Percentiles rank a stretch among this genome's conserved stretches.
phyloP scores from a whole-genome alignment of 1,140 invertebrate genomes.

The Sarcophaga bullata region DNA sequence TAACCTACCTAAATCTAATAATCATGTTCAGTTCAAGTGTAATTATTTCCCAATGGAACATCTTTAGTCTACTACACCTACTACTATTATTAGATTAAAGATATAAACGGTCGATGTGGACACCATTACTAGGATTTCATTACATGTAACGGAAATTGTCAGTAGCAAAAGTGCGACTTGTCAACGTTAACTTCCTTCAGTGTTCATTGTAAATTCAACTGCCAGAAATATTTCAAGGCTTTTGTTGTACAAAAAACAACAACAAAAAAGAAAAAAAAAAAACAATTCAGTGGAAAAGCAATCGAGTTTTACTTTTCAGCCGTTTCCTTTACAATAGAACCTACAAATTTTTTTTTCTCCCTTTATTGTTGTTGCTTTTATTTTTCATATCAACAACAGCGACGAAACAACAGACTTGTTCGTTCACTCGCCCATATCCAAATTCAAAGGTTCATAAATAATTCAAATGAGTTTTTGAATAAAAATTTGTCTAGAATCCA shows the following conservation, averaged over 20 bases:
- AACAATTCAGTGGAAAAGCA: not conserved
- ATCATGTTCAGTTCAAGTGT: too few relatives aligned
- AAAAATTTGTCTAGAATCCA: conserved; percentile 8
- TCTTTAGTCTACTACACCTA: too few relatives aligned
- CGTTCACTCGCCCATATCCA: not conserved
- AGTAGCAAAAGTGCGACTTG: conserved; percentile 59
- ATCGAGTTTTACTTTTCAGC: not conserved
- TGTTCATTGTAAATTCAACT: conserved; percentile 48
- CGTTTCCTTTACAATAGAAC: not conserved
- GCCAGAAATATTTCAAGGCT: conserved; percentile 6
- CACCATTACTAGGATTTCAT: not conserved
- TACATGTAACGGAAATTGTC: conserved; percentile 19
- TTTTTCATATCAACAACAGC: not conserved
- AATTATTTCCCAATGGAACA: too few relatives aligned
- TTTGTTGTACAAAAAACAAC: not conserved
- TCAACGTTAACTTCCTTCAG: conserved; percentile 63
- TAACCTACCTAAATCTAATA: too few relatives aligned
- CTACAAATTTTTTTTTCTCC: not conserved
- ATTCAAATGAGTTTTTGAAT: conserved; percentile 27
- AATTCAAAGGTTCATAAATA: conserved; percentile 10
- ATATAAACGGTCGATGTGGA: not conserved
- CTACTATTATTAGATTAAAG: too few relatives aligned
- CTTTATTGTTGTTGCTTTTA: not conserved
- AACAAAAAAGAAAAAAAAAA: too few relatives aligned
- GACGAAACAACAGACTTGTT: not conserved